A percentile compares a stretch with the other conserved stretches of the same genome.
Evolutionary conservation across 1,140 invertebrate species (phyloP).

Genomic region (Hylaeus volcanicus): DNA sequence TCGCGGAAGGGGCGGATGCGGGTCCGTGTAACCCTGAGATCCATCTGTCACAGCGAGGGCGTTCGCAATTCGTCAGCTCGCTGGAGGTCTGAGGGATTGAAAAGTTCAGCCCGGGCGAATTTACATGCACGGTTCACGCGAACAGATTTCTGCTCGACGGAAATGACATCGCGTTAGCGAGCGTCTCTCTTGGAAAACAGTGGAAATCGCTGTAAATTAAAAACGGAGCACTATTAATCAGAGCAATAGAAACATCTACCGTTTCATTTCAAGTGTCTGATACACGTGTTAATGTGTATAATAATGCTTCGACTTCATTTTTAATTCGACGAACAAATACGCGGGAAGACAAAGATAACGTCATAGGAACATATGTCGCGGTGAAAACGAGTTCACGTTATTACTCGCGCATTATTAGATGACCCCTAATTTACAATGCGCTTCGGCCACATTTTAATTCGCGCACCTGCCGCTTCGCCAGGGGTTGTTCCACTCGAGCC

Average conservation of each 20-base stretch:
- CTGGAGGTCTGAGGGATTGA: constrained; percentile 54
- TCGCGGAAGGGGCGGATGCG: constrained; percentile 59
- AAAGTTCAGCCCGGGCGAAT: constrained; percentile 57
- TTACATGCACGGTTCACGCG: constrained; percentile 40
- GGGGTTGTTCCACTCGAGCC: constrained; percentile 24
- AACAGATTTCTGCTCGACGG: constrained; percentile 3
- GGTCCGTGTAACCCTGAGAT: constrained; percentile 61
- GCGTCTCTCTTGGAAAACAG: background rate
- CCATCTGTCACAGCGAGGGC: constrained; percentile 72
- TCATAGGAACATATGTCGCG: background rate
- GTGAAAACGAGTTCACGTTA: background rate
- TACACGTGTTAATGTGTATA: no score
- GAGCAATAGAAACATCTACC: no score
- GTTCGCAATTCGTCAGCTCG: constrained; percentile 66
- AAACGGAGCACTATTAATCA: no score
- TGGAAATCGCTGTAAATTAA: background rate
- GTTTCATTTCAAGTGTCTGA: no score
- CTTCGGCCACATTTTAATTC: background rate
- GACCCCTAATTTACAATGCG: background rate
- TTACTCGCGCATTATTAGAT: constrained; percentile 20
- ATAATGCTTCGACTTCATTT: no score
- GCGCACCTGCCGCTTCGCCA: constrained; percentile 20
- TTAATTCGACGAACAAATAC: background rate
- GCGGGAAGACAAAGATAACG: background rate
- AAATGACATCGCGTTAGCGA: background rate